Percentiles rank a stretch among this genome's conserved stretches.
These are phyloP conservation scores for Itoplectis maculator DNA, from an alignment of 2,888 invertebrate species.

Conservation along the genomic window DNA sequence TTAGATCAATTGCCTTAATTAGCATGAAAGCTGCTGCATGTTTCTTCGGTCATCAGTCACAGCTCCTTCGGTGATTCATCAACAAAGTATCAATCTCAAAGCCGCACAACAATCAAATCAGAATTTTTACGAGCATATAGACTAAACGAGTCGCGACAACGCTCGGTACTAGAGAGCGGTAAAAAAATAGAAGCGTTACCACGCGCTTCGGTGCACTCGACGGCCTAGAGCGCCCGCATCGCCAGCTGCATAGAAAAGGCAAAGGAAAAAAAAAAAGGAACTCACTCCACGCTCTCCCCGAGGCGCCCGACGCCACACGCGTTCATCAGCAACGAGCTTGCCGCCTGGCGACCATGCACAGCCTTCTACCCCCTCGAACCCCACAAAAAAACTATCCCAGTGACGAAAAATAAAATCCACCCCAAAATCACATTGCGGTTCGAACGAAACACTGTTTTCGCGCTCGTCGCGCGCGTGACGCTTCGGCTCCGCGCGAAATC, in stretches of 20 bases:
- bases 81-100: too few relatives aligned
- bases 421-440: neutral
- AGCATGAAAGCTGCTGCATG: too few relatives aligned
- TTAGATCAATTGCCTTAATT: too few relatives aligned
- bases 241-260: neutral
- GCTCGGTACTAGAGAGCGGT: too few relatives aligned
- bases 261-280: neutral
- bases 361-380: neutral
- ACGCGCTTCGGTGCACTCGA: conserved; percentile 1
- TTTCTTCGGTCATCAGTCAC: too few relatives aligned
- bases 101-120: too few relatives aligned
- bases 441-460: neutral
- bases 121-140: too few relatives aligned
- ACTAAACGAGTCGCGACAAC: too few relatives aligned
- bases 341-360: neutral
- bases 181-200: neutral
- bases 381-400: neutral
- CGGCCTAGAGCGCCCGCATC: neutral
- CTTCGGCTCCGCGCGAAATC: conserved; percentile 11
- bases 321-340: conserved; percentile 16
- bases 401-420: neutral
- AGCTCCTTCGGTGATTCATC: too few relatives aligned
- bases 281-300: conserved; percentile 7
- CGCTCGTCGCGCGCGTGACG: neutral
- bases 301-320: conserved; percentile 32